A percentile compares a stretch with the other conserved stretches of the same genome.
Evolutionary conservation across 2,888 invertebrate species (phyloP).

Genomic region (Chrysopilus asiliformis): DNA sequence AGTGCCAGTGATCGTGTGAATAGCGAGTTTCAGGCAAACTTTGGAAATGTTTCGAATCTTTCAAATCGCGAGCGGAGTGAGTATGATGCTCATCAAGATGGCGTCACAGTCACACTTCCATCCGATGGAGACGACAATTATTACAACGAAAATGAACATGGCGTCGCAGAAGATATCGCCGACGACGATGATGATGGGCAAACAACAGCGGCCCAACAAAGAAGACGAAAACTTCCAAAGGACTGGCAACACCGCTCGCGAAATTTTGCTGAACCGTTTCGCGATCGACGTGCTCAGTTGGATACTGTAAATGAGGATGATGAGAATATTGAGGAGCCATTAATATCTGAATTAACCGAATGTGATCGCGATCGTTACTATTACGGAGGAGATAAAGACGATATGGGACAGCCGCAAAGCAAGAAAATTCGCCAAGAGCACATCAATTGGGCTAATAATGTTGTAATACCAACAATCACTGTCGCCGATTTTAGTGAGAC

Average conservation of each 20-base stretch:
- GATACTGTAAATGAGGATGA: constrained; percentile 1
- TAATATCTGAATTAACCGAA: constrained; percentile 19
- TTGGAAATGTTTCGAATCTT: too few relatives aligned
- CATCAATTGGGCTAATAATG: constrained; percentile 9
- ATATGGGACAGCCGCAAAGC: constrained; percentile 18
- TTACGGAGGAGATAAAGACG: constrained; percentile 8
- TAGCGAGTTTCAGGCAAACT: too few relatives aligned
- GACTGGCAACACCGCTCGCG: too few relatives aligned
- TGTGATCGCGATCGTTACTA: constrained; percentile 20
- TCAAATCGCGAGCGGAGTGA: too few relatives aligned
- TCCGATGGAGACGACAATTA: neutral
- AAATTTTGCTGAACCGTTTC: too few relatives aligned
- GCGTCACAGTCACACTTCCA: too few relatives aligned
- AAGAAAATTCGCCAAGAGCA: constrained; percentile 10
- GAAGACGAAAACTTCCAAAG: constrained; percentile 1
- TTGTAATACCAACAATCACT: constrained; percentile 27
- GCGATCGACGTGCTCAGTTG: too few relatives aligned
- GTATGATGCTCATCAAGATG: too few relatives aligned
- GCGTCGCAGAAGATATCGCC: constrained; percentile 2
- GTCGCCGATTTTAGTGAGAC: constrained; percentile 28
- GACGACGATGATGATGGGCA: constrained; percentile 4
- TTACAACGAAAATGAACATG: neutral
- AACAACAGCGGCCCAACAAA: constrained; percentile 1
- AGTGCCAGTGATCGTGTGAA: too few relatives aligned
- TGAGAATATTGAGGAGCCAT: neutral